These are phyloP conservation scores for Sceloporus tristichus DNA, from an alignment of 2,113 vertebrate genomes.

Conservation along the genomic window DNA sequence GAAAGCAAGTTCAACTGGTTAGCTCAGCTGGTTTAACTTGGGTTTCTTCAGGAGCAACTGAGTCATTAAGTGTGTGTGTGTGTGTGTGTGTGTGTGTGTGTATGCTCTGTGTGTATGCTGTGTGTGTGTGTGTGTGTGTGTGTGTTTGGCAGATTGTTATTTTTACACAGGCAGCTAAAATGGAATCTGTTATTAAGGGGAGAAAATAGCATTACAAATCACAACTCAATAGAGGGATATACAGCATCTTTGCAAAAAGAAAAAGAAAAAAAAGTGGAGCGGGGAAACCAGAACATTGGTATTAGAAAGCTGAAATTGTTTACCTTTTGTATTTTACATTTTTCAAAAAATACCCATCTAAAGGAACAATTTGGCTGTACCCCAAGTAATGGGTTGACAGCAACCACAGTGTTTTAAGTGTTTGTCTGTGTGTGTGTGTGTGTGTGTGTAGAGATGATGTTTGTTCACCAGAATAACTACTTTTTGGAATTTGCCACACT, in stretches of 20 bases:
- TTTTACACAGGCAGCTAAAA: not conserved
- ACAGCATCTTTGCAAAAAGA: not conserved
- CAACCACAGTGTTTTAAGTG: constrained; percentile 27
- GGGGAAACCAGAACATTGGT: not conserved
- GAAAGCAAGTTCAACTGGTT: not conserved
- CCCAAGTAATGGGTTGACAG: constrained; percentile 15
- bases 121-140: too few species aligned
- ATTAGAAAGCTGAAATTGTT: not conserved
- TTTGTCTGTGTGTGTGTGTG: not conserved
- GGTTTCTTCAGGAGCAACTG: not conserved
- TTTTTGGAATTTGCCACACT: constrained; percentile 66
- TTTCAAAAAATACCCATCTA: constrained; percentile 46
- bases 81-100: too few species aligned
- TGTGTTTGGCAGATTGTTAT: not conserved
- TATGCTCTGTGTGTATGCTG: too few species aligned
- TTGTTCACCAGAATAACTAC: constrained; percentile 57
- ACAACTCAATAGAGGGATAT: not conserved
- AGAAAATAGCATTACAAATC: not conserved
- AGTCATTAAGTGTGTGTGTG: too few species aligned
- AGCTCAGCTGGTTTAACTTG: not conserved
- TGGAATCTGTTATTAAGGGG: not conserved
- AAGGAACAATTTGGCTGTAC: constrained; percentile 34
- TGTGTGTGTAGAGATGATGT: not conserved
- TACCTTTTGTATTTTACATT: constrained; percentile 4
- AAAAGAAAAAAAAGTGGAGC: not conserved